Percentiles rank a stretch among this genome's conserved stretches.
These are phyloP conservation scores for Telmatherina bonti DNA, from an alignment of 2,797 vertebrate genomes.

Conservation along the genomic window DNA sequence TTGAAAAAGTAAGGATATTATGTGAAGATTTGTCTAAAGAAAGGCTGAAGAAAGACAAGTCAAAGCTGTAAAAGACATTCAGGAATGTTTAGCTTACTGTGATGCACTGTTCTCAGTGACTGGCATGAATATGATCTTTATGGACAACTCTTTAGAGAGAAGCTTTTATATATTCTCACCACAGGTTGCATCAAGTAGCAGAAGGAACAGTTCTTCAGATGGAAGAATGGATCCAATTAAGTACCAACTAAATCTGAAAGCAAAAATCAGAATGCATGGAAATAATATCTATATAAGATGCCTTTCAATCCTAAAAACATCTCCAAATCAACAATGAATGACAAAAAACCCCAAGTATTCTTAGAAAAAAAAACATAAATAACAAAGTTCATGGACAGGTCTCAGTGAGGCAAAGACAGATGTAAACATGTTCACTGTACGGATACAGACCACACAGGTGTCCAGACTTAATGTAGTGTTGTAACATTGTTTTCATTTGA, in stretches of 20 bases:
- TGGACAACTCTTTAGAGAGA: background rate
- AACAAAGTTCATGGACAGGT: background rate
- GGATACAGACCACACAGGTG: too few relatives aligned
- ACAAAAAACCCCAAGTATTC: background rate
- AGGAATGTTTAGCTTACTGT: background rate
- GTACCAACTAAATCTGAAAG: background rate
- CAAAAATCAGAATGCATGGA: slow-evolving; percentile 2
- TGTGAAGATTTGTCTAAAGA: background rate
- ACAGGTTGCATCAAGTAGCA: background rate
- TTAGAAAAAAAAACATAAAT: background rate
- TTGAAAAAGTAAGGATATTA: too few relatives aligned
- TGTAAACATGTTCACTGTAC: too few relatives aligned
- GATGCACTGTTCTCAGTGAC: background rate
- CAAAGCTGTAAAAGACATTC: background rate
- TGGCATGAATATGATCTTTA: background rate
- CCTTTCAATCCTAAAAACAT: background rate
- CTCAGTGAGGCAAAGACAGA: background rate
- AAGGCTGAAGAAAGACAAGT: too few relatives aligned
- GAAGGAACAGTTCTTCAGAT: background rate
- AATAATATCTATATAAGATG: too few relatives aligned
- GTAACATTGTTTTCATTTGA: too few relatives aligned
- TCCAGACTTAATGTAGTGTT: too few relatives aligned
- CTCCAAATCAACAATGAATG: background rate
- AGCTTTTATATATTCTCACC: background rate
- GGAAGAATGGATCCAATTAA: background rate